Percentiles rank a stretch among this genome's conserved stretches.
Evolutionary conservation across 2,888 invertebrate species (phyloP).

Genomic region (Dryobota labecula): DNA sequence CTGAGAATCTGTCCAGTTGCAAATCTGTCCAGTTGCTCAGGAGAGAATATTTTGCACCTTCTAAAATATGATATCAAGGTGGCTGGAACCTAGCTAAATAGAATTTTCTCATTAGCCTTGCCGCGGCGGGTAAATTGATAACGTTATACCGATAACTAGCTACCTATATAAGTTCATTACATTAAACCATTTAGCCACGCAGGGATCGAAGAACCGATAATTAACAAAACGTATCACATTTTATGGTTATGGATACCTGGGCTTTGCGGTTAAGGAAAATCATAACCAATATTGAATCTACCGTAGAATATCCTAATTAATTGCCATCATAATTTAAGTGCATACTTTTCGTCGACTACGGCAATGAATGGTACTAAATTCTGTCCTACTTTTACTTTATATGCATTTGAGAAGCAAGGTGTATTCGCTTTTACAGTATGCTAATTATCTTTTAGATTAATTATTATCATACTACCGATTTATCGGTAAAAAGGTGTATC

Average conservation of each 20-base stretch:
- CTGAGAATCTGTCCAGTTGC: no score
- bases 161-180: conserved; percentile 11
- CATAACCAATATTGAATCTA: conserved; percentile 22
- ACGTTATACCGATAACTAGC: conserved; percentile 16
- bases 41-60: conserved; percentile 40
- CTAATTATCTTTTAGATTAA: background rate
- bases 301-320: conserved; percentile 15
- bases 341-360: background rate
- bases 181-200: conserved; percentile 6
- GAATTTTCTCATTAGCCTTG: conserved; percentile 38
- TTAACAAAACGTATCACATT: conserved; percentile 16
- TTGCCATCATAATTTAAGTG: conserved; percentile 11
- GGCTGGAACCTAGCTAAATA: conserved; percentile 25
- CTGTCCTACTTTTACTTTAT: background rate
- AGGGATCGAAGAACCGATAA: conserved; percentile 8
- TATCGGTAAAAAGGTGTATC: no score
- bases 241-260: conserved; percentile 22
- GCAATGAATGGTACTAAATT: background rate
- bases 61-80: conserved; percentile 39
- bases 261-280: conserved; percentile 2
- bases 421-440: background rate
- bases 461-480: no score
- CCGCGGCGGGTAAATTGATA: conserved; percentile 25
- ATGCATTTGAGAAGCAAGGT: background rate
- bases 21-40: no score